These are phyloP conservation scores for Linnaemya tessellans DNA, from an alignment of 2,888 invertebrate species.

Conservation along the genomic window DNA sequence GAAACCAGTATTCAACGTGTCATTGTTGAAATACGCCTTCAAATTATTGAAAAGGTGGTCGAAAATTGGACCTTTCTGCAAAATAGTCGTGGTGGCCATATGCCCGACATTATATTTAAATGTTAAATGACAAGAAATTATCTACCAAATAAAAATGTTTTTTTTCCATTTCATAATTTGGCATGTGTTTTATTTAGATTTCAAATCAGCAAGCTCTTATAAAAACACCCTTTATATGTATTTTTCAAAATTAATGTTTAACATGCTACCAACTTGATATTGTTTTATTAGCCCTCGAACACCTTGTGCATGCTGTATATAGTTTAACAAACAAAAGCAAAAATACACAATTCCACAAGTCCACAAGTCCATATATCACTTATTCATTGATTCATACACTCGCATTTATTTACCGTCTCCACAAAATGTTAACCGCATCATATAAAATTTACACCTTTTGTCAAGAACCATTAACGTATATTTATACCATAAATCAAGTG, in stretches of 20 bases:
- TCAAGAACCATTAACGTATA: conserved; percentile 54
- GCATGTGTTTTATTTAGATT: too few species aligned
- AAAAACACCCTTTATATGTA: too few species aligned
- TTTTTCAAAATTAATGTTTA: conserved; percentile 6
- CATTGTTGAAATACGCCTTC: too few species aligned
- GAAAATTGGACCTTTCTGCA: too few species aligned
- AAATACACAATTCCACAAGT: background rate
- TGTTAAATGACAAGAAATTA: too few species aligned
- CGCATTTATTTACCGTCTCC: conserved; percentile 37
- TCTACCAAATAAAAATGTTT: too few species aligned
- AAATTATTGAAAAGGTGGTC: too few species aligned
- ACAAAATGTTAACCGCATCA: conserved; percentile 60
- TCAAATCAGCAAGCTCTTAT: too few species aligned
- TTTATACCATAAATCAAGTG: conserved; percentile 54
- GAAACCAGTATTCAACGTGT: too few species aligned
- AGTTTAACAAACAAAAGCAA: background rate
- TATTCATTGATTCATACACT: background rate
- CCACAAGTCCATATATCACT: conserved; percentile 20
- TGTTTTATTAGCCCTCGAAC: conserved; percentile 20
- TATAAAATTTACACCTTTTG: conserved; percentile 67
- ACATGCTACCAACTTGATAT: background rate
- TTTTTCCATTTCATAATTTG: too few species aligned
- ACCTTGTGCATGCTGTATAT: background rate
- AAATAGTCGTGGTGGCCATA: too few species aligned
- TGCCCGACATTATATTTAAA: too few species aligned